Conservation (phyloP, 2,113 vertebrate species). For the Typhlomys cinereus region DNA sequence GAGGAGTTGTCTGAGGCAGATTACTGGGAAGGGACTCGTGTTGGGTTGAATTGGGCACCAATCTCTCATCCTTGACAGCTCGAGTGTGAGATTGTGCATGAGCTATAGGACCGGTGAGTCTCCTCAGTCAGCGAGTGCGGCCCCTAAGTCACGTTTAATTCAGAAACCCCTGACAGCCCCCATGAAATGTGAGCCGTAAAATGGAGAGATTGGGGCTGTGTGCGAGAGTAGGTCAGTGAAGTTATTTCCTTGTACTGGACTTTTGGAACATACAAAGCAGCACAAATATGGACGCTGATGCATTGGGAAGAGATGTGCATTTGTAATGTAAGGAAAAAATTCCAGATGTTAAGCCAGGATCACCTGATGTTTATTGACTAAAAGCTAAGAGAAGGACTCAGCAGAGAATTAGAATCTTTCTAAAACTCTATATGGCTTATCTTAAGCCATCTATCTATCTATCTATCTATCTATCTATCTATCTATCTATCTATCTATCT, state of each 20-base stretch:
- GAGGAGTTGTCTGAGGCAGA: constrained; percentile 69
- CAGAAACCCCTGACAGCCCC: constrained; percentile 62
- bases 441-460: background rate
- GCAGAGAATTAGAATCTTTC: background rate
- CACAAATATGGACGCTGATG: background rate
- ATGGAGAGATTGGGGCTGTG: constrained; percentile 45
- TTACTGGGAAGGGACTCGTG: constrained; percentile 56
- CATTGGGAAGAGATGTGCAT: background rate
- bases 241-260: constrained; percentile 51
- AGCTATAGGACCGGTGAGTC: constrained; percentile 73
- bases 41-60: constrained; percentile 75
- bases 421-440: background rate
- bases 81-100: constrained; percentile 65
- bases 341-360: background rate
- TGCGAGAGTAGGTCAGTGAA: constrained; percentile 35
- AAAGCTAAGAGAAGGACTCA: background rate
- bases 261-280: constrained; percentile 61
- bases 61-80: constrained; percentile 75
- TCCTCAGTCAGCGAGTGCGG: constrained; percentile 51
- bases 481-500: background rate
- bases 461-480: background rate
- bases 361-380: constrained; percentile 29
- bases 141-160: constrained; percentile 72
- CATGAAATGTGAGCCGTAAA: constrained; percentile 62
- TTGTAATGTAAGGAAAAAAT: constrained; percentile 30